Evolutionary conservation across 2,113 vertebrate genomes (phyloP).

Genomic region (Chloebia gouldiae): DNA sequence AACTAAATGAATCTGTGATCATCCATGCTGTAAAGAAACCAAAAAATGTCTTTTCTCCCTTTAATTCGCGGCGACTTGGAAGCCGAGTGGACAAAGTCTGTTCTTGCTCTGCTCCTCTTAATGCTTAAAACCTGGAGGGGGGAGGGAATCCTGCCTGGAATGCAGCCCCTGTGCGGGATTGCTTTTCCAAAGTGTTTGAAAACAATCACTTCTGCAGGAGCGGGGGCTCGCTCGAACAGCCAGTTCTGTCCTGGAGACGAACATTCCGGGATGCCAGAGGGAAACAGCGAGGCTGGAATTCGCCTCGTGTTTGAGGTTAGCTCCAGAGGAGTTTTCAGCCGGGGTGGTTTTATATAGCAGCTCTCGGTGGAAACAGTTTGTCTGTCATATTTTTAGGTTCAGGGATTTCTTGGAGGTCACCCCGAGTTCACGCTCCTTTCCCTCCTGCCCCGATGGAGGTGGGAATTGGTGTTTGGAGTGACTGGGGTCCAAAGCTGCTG

Average conservation of each 20-base stretch:
- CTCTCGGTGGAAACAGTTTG: slow-evolving; percentile 30
- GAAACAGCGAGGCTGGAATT: slow-evolving; percentile 32
- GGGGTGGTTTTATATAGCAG: slow-evolving; percentile 34
- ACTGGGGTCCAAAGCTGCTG: background rate
- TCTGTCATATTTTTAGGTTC: slow-evolving; percentile 37
- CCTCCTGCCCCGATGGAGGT: background rate
- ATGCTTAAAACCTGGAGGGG: background rate
- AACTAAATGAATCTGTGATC: fast-evolving
- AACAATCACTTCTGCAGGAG: slow-evolving; percentile 44
- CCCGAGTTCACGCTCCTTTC: background rate
- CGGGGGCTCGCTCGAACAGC: slow-evolving; percentile 23
- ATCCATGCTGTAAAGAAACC: background rate
- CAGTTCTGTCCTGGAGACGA: slow-evolving; percentile 24
- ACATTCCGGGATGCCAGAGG: slow-evolving; percentile 34
- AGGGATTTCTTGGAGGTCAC: slow-evolving; percentile 34
- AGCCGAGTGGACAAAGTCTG: background rate
- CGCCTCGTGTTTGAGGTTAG: slow-evolving; percentile 22
- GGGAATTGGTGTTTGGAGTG: background rate
- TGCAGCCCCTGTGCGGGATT: background rate
- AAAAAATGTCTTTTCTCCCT: background rate
- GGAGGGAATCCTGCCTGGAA: slow-evolving; percentile 40
- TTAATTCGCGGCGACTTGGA: background rate
- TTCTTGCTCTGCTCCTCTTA: background rate
- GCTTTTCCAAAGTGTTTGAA: slow-evolving; percentile 40
- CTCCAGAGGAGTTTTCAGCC: background rate